A percentile compares a stretch with the other conserved stretches of the same genome.
Conservation (phyloP, 1,140 invertebrate species). For the Pygmarrhopalites habei region DNA sequence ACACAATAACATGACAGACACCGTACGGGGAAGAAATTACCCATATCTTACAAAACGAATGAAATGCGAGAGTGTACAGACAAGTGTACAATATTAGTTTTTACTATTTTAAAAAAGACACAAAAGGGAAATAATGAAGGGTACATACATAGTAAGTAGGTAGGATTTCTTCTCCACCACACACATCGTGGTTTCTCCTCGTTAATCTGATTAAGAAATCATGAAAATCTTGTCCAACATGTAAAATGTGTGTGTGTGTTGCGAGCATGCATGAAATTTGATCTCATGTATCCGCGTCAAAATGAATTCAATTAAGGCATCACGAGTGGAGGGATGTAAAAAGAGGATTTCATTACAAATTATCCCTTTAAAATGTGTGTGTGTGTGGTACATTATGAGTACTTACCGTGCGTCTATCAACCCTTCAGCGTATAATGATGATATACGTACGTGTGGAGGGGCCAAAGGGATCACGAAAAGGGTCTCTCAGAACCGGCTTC, state of each 20-base stretch:
- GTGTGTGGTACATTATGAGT: neutral
- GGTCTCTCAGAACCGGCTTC: neutral
- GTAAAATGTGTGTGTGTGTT: no score
- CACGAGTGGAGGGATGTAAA: neutral
- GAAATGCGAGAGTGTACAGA: no score
- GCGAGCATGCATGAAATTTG: no score
- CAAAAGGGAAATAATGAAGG: no score
- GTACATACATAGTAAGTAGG: no score
- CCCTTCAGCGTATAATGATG: neutral
- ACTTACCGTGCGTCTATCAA: neutral
- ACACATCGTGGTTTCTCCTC: no score
- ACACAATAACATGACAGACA: no score
- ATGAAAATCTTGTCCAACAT: neutral
- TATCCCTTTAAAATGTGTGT: neutral
- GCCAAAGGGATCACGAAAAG: neutral
- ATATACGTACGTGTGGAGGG: neutral
- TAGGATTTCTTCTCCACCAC: no score
- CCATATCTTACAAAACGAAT: no score
- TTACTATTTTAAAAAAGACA: no score
- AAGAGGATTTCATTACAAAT: slow-evolving; percentile 4
- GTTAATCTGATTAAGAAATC: slow-evolving; percentile 4
- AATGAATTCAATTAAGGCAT: neutral
- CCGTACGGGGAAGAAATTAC: no score
- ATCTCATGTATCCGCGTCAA: neutral
- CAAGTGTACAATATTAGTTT: no score